Percentiles rank a stretch among this genome's conserved stretches.
Evolutionary conservation across 2,797 vertebrate genomes (phyloP).

Genomic region (Rousettus madagascariensis): DNA sequence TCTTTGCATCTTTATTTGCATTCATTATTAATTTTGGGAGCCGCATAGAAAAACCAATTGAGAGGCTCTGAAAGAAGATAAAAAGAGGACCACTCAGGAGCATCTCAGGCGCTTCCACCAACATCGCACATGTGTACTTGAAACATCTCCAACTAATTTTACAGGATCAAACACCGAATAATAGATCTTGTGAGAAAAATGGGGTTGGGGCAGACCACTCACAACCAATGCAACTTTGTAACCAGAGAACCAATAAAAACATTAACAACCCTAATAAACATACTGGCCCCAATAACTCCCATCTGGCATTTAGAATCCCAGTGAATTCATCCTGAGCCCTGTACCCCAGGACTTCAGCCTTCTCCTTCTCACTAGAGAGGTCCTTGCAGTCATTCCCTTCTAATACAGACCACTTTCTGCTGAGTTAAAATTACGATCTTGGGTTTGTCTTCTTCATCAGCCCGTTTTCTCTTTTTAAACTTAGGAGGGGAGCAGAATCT

Average conservation of each 20-base stretch:
- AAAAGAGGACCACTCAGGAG: not conserved
- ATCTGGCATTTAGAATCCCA: not conserved
- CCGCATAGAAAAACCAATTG: not conserved
- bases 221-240: not conserved
- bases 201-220: not conserved
- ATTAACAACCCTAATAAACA: not conserved
- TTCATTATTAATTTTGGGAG: not conserved
- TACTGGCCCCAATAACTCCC: not conserved
- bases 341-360: not conserved
- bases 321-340: accelerated
- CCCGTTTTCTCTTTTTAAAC: not conserved
- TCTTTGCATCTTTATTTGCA: not conserved
- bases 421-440: not conserved
- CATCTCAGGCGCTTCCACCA: not conserved
- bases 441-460: not conserved
- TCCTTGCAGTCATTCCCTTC: not conserved
- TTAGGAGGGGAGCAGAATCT: not conserved
- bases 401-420: not conserved
- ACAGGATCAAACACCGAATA: not conserved
- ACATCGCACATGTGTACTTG: accelerated
- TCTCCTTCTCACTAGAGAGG: not conserved
- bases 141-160: not conserved
- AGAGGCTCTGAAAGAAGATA: not conserved
- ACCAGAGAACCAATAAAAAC: not conserved
- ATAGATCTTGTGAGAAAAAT: not conserved